Evolutionary conservation across 2,888 invertebrate genomes (phyloP).

Genomic region (Spilosoma lubricipeda): DNA sequence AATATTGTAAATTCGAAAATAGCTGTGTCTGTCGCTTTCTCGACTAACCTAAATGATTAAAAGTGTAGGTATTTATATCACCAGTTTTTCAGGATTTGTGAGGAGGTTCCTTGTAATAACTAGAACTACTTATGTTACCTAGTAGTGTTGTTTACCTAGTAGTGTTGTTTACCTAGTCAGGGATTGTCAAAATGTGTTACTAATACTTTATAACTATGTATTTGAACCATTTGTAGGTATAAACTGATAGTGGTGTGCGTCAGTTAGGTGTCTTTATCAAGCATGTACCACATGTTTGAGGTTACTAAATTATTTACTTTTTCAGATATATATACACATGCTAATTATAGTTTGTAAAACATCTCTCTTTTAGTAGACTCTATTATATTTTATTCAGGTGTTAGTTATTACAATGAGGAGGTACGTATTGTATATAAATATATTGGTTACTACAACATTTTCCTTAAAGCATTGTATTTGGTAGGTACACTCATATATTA

Average conservation of each 20-base stretch:
- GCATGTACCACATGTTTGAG: conserved; percentile 33
- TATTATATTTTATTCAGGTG: not conserved
- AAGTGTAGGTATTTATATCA: not conserved
- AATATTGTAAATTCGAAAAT: no score
- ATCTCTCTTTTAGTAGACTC: not conserved
- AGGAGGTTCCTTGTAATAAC: not conserved
- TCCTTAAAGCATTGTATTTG: not conserved
- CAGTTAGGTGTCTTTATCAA: conserved; percentile 25
- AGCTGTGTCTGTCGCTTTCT: no score
- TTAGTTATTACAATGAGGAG: not conserved
- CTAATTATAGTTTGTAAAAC: not conserved
- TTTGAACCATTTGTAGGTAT: conserved; percentile 8
- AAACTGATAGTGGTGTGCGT: conserved; percentile 39
- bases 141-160: not conserved
- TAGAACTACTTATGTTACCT: not conserved
- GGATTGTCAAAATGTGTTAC: not conserved
- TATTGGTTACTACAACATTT: not conserved
- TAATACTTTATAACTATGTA: not conserved
- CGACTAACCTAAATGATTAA: no score
- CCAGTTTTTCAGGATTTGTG: not conserved
- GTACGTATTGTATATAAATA: not conserved
- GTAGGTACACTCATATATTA: not conserved
- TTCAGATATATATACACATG: conserved; percentile 9
- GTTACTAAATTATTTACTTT: conserved; percentile 30
- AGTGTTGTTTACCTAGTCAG: not conserved